Conservation (phyloP, 1,140 invertebrate genomes). For the Lepidostoma basale region DNA sequence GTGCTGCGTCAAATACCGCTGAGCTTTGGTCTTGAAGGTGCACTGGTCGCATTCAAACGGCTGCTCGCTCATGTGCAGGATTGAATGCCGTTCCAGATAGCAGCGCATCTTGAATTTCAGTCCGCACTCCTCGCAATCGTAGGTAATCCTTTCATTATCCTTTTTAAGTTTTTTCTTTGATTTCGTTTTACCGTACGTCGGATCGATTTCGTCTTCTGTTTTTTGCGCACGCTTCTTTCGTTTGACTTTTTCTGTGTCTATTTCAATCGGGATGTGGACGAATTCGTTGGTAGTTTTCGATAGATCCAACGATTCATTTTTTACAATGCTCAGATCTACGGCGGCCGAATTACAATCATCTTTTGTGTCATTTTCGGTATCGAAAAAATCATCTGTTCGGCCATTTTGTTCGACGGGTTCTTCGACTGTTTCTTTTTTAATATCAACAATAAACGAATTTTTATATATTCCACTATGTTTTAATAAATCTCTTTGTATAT, state of each 20-base stretch:
- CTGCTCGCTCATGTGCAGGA: background rate
- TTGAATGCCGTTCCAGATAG: background rate
- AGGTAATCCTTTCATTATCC: slow-evolving; percentile 1
- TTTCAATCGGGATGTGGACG: background rate
- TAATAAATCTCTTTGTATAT: too few species aligned
- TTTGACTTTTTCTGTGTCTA: background rate
- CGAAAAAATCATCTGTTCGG: too few species aligned
- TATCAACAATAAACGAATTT: too few species aligned
- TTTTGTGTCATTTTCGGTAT: background rate
- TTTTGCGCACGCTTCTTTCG: background rate
- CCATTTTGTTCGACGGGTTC: too few species aligned
- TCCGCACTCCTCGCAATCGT: background rate
- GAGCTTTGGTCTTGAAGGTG: background rate
- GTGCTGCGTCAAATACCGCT: background rate
- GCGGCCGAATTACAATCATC: too few species aligned
- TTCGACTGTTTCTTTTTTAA: too few species aligned
- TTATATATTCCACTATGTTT: too few species aligned
- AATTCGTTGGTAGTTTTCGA: too few species aligned
- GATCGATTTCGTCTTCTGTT: background rate
- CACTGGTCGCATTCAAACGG: background rate
- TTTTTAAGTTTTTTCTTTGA: background rate
- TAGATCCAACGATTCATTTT: slow-evolving; percentile 6
- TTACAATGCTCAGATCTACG: background rate
- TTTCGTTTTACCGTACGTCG: background rate
- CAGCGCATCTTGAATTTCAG: slow-evolving; percentile 15